Evolutionary conservation across 1,140 invertebrate species (phyloP).

Genomic region (Helicoverpa armigera): DNA sequence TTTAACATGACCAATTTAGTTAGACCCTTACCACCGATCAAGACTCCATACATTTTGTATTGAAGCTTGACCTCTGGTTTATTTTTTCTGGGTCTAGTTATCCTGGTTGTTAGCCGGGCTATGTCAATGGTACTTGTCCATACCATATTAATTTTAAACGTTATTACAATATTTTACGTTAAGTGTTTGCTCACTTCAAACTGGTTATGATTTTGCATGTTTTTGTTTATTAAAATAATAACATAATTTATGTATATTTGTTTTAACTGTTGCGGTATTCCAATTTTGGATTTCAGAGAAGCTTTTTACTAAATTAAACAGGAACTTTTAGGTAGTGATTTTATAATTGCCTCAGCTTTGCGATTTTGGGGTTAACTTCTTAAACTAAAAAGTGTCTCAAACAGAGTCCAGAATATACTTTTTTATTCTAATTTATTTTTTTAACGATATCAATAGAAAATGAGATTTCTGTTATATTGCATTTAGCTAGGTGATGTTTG

Average conservation of each 20-base stretch:
- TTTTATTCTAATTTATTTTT: too few relatives aligned
- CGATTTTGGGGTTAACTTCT: too few relatives aligned
- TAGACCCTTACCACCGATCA: background rate
- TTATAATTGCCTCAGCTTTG: too few relatives aligned
- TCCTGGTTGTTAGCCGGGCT: background rate
- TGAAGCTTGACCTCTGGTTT: background rate
- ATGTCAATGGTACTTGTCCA: slow-evolving; percentile 26
- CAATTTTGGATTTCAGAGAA: too few relatives aligned
- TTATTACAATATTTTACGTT: slow-evolving; percentile 21
- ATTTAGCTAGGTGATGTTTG: too few relatives aligned
- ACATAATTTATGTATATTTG: background rate
- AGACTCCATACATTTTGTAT: background rate
- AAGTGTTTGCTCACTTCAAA: slow-evolving; percentile 28
- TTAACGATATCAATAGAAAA: too few relatives aligned
- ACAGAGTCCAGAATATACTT: too few relatives aligned
- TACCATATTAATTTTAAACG: slow-evolving; percentile 20
- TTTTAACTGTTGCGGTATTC: background rate
- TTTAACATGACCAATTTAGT: background rate
- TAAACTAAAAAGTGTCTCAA: too few relatives aligned
- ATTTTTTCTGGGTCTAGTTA: background rate
- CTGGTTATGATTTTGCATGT: background rate
- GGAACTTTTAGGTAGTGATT: too few relatives aligned
- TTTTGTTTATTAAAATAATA: background rate
- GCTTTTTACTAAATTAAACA: too few relatives aligned
- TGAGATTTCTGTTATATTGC: too few relatives aligned